Evolutionary conservation across 2,113 vertebrate species (phyloP).

Genomic region (Neogobius melanostomus): DNA sequence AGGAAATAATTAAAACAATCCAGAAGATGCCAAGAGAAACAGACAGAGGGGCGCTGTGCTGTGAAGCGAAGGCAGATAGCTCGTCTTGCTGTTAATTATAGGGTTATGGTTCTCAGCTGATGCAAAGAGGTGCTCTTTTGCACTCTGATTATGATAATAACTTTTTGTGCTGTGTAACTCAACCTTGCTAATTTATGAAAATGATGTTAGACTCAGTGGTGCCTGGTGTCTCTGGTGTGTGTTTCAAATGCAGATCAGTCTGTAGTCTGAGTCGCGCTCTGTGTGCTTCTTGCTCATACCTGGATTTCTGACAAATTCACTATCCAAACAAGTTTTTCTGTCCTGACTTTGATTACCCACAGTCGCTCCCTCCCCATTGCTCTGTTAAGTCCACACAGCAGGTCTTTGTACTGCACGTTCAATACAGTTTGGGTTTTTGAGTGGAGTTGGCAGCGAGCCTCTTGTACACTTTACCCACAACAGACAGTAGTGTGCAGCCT

Average conservation of each 20-base stretch:
- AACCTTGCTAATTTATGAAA: constrained; percentile 86
- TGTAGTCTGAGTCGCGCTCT: not conserved
- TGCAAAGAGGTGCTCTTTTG: constrained; percentile 68
- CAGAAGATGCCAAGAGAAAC: constrained; percentile 62
- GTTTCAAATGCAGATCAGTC: constrained; percentile 5
- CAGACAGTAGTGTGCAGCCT: constrained; percentile 16
- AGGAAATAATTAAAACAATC: constrained; percentile 68
- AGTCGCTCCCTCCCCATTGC: constrained; percentile 4
- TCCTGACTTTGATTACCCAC: constrained; percentile 16
- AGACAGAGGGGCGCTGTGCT: constrained; percentile 41
- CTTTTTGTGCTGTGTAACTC: constrained; percentile 69
- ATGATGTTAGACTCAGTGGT: constrained; percentile 54
- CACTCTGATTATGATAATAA: constrained; percentile 77
- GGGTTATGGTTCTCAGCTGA: constrained; percentile 83
- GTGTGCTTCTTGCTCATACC: constrained; percentile 5
- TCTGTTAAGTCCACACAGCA: constrained; percentile 24
- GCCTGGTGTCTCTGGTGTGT: constrained; percentile 18
- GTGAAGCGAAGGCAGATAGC: constrained; percentile 74
- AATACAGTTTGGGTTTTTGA: constrained; percentile 17
- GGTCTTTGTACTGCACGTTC: constrained; percentile 35
- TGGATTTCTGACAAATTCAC: constrained; percentile 35
- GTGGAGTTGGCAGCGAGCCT: constrained; percentile 39
- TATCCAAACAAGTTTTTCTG: constrained; percentile 28
- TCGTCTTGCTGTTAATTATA: constrained; percentile 75
- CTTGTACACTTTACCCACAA: constrained; percentile 16